Evolutionary conservation across 2,888 invertebrate species (phyloP).

Genomic region (Sphinx pinastri): DNA sequence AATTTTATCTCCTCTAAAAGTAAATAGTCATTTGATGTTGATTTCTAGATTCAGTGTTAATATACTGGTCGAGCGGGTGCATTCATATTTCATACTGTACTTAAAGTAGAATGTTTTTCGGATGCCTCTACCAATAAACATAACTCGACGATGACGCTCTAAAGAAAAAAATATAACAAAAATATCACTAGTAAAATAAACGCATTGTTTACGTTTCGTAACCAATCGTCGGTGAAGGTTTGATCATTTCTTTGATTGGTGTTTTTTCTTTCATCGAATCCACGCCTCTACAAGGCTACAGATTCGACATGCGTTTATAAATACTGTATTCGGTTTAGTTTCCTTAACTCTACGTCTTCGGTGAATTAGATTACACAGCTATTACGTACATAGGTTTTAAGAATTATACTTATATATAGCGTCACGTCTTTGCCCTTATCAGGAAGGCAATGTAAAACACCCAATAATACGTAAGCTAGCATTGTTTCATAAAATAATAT

Average conservation of each 20-base stretch:
- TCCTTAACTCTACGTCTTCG: not conserved
- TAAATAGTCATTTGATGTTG: too few species aligned
- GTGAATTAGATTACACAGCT: conserved; percentile 9
- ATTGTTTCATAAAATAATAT: too few species aligned
- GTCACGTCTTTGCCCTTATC: too few species aligned
- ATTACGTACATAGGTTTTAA: not conserved
- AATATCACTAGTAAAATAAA: not conserved
- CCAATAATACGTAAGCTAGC: too few species aligned
- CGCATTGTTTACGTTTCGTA: conserved; percentile 29
- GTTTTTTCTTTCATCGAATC: conserved; percentile 44
- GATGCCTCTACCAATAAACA: too few species aligned
- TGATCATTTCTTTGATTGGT: conserved; percentile 51
- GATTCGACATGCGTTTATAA: conserved; percentile 54
- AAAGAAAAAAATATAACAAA: not conserved
- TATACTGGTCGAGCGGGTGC: too few species aligned
- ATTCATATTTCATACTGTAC: too few species aligned
- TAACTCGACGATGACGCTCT: not conserved
- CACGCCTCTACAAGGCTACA: conserved; percentile 54
- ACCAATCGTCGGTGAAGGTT: conserved; percentile 60
- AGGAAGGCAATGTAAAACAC: too few species aligned
- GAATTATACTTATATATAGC: too few species aligned
- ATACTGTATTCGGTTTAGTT: conserved; percentile 30
- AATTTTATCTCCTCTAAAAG: too few species aligned
- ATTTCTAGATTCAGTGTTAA: too few species aligned
- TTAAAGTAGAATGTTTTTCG: too few species aligned